Percentiles rank a stretch among this genome's conserved stretches.
Evolutionary conservation across 2,888 invertebrate species (phyloP).

Genomic region (Drosophila anomalipes): DNA sequence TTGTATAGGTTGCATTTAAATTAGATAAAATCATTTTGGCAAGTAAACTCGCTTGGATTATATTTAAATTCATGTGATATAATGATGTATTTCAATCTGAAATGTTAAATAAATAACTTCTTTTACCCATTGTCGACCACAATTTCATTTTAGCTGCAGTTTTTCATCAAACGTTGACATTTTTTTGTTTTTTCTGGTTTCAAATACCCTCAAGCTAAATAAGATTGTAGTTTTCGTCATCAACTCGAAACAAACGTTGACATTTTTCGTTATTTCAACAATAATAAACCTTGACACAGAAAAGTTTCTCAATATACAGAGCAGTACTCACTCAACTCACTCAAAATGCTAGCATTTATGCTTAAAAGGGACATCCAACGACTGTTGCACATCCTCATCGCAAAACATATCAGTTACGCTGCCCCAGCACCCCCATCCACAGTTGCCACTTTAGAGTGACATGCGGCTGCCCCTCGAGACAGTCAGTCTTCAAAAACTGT

Average conservation of each 20-base stretch:
- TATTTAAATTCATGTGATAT: background rate
- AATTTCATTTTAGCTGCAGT: background rate
- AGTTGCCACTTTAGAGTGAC: background rate
- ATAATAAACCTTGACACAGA: background rate
- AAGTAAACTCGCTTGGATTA: background rate
- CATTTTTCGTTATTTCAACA: background rate
- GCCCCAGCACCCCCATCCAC: background rate
- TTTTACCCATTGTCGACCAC: background rate
- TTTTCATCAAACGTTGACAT: background rate
- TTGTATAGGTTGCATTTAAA: background rate
- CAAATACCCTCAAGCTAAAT: background rate
- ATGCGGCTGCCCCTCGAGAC: conserved; percentile 11
- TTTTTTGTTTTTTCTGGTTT: background rate
- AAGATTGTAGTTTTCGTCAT: background rate
- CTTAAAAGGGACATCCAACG: conserved; percentile 4
- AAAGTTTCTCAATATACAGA: background rate
- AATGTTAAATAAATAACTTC: background rate
- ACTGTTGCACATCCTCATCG: background rate
- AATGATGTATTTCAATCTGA: background rate
- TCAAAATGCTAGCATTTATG: conserved; percentile 3
- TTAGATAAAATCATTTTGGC: background rate
- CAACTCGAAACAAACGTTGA: background rate
- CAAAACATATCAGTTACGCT: conserved; percentile 6
- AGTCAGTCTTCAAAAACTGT: conserved; percentile 30
- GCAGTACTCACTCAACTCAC: background rate